Evolutionary conservation across 2,113 vertebrate genomes (phyloP).

Genomic region (Lepus timidus): DNA sequence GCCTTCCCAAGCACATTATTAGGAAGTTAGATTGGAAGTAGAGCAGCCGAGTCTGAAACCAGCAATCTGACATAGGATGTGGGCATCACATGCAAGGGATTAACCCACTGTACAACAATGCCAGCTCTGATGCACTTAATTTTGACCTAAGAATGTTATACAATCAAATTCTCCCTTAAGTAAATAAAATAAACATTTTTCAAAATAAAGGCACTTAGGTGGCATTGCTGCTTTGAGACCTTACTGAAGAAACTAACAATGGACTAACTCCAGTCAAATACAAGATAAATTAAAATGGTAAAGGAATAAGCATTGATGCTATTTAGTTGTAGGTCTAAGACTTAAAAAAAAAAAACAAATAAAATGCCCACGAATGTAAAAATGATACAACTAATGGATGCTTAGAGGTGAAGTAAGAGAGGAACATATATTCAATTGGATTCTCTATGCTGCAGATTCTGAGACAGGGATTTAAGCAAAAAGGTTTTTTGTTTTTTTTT

Average conservation of each 20-base stretch:
- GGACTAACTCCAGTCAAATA: neutral
- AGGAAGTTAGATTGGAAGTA: too few relatives aligned
- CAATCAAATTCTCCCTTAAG: neutral
- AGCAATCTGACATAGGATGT: too few relatives aligned
- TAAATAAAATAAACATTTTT: neutral
- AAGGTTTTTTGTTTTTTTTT: neutral
- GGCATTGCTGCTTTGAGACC: neutral
- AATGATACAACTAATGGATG: neutral
- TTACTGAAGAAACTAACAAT: neutral
- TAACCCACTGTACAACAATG: too few relatives aligned
- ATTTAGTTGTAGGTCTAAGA: neutral
- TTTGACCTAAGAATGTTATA: neutral
- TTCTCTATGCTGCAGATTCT: neutral
- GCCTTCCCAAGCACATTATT: too few relatives aligned
- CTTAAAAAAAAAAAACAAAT: too few relatives aligned
- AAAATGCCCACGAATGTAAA: neutral
- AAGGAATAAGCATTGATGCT: neutral
- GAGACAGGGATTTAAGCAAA: neutral
- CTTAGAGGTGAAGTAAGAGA: neutral
- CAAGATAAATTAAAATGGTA: neutral
- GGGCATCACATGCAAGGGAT: too few relatives aligned
- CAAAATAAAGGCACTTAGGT: neutral
- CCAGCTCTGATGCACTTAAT: neutral
- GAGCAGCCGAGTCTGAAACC: too few relatives aligned
- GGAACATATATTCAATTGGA: neutral